A percentile compares a stretch with the other conserved stretches of the same genome.
These are phyloP conservation scores for Macrostomum lignano DNA, from an alignment of 1,140 invertebrate species.

Conservation along the genomic window DNA sequence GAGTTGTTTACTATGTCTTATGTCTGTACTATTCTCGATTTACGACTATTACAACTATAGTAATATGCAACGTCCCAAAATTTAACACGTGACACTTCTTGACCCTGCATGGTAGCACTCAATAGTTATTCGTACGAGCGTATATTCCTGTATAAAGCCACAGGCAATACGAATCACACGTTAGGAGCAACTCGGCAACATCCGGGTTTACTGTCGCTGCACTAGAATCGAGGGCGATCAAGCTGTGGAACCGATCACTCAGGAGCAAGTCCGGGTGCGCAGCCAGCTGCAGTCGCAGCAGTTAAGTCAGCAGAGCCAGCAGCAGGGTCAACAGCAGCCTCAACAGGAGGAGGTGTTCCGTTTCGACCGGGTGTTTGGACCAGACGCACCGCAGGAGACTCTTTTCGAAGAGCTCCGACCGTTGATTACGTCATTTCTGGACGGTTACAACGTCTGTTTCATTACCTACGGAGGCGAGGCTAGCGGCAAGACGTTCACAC, in stretches of 20 bases:
- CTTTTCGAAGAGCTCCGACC: slow-evolving; percentile 2
- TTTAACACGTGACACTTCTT: too few relatives aligned
- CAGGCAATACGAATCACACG: background rate
- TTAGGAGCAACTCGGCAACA: slow-evolving; percentile 2
- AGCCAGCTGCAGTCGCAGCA: background rate
- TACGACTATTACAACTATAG: too few relatives aligned
- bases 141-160: background rate
- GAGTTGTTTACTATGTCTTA: too few relatives aligned
- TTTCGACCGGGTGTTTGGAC: background rate
- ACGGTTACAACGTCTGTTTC: slow-evolving; percentile 4
- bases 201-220: slow-evolving; percentile 1
- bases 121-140: background rate
- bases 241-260: too few relatives aligned
- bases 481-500: slow-evolving; percentile 1
- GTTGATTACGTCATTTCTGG: slow-evolving; percentile 1
- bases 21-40: too few relatives aligned
- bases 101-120: background rate
- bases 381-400: background rate
- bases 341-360: too few relatives aligned
- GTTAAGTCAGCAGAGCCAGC: too few relatives aligned
- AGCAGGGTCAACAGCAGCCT: too few relatives aligned
- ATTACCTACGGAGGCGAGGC: slow-evolving; percentile 5
- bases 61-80: too few relatives aligned
- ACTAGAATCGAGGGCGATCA: background rate
- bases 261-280: too few relatives aligned